phyloP scores from a whole-genome alignment of 2,888 invertebrate genomes.

The Vandiemenella viatica region DNA sequence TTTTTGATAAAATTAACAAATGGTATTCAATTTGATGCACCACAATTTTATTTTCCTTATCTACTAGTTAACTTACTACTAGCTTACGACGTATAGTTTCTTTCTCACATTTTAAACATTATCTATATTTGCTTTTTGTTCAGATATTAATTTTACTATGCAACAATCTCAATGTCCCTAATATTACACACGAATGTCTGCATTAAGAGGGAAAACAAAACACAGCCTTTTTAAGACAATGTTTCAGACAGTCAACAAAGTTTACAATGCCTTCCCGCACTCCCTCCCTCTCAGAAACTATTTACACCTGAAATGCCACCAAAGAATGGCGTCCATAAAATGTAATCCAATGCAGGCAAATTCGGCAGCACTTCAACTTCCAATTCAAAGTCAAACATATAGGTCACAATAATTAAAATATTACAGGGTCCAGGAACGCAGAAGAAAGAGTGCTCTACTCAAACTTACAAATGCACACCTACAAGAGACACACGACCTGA shows the following conservation, averaged over 20 bases:
- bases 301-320: neutral
- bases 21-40: slow-evolving; percentile 8
- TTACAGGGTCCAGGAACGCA: no score
- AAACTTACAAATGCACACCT: no score
- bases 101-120: neutral
- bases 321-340: neutral
- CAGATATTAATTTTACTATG: neutral
- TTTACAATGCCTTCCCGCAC: neutral
- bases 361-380: slow-evolving; percentile 9
- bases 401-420: no score
- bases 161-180: neutral
- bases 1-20: slow-evolving; percentile 12
- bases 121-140: neutral
- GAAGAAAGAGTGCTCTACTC: no score
- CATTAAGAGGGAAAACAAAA: slow-evolving; percentile 21
- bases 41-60: slow-evolving; percentile 1
- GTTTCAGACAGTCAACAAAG: slow-evolving; percentile 28
- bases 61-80: neutral
- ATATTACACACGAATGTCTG: neutral
- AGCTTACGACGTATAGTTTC: neutral
- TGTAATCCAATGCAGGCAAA: slow-evolving; percentile 1
- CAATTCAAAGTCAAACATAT: no score
- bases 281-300: neutral
- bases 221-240: slow-evolving; percentile 46
- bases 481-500: no score